Base-by-base conservation (phyloP, 2,797 vertebrate genomes). In the Catostomus latipinnis region DNA sequence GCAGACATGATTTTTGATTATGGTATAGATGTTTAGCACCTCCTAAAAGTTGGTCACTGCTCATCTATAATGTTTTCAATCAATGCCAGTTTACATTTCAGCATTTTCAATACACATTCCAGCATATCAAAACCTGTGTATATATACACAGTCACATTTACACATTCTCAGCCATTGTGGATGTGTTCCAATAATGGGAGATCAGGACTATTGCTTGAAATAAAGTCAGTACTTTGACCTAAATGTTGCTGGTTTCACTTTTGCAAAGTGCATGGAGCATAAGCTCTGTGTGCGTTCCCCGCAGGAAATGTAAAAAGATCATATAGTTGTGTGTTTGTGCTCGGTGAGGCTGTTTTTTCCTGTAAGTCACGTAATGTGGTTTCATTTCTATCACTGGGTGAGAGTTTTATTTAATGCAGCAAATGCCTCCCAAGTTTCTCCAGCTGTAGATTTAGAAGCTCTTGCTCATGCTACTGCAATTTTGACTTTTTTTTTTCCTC, bases 281-380 rank as follows among this genome's bases (percentile, higher is more conserved):
- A 8, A 2, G 6, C 46, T 34, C 34, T 34, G 34, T 34, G 34
- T 34, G 34, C 34, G 34, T 34, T 34, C 34, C 34, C 10, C 49
- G 65, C 75, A 83, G 76, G 75, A 88, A 83, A 83, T 69, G 81
- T 74, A 74, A 78, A 78, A 68, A 70, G 74, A 14, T 48, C 16
- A 48, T 10, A 71, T 6, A 71, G 56, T 68, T 76, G 52, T n/a
- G 34, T 77, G 14, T 8, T 4, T 56, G 57, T 72, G 80, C 81
- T 74, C 46, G 45, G 46, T 82, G 70, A 74, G 18, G 6, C 53
- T 69, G 57, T n/a, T 67, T 34, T 34, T 86, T 81, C 70, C 79
- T 82, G 82, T 65, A 71, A 6, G 58, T 53, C 63, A 62, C 45
- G 4, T 14, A 70, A 70, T 78, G 60, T 9, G 71, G 63, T 77